Base-by-base conservation (phyloP, 2,888 invertebrate genomes). In the Leistus spinibarbis region DNA sequence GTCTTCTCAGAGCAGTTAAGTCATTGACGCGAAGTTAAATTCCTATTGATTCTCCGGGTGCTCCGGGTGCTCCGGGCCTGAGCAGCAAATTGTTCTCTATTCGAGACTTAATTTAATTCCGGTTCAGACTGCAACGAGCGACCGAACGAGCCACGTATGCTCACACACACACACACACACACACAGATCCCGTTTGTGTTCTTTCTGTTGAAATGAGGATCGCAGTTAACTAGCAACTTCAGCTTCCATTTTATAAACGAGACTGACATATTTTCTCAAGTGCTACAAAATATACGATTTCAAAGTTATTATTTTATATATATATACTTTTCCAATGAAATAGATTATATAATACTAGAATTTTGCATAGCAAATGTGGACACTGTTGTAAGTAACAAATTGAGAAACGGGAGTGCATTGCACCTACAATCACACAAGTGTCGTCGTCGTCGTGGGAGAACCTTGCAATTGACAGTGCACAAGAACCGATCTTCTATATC, bases 61-160 rank as follows among this genome's bases (percentile, higher is more conserved):
- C 54, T 69, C 72, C 72, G 64, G 54, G 40, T 27, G 22, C 20
- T 16, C 23, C 62, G 22, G 54, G 78, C 77, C 79, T 79, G 79
- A 77, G 79, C 79, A 78, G 79, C 80, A 81, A 82, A 81, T 81
- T 81, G 82, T 80, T 80, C 80, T 80, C 81, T 77, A 80, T 81
- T 81, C 81, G 80, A 78, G 79, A 75, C 80, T 81, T 82, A 82
- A 82, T 82, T 82, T 78, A 79, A 81, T 82, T 82, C 81, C 75
- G 75, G 68, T 75, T 69, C 22, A 54, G 66, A 66, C 66, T 66
- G 66, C 66, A 66, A n/a, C 22, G 4, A 40, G 13, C 40, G 40
- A 40, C 1, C 40, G 40, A 40, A 40, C 40, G 40, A 40, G 40
- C 40, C 40, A 40, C 40, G 40, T 40, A 40, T 40, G 40, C 40